Base-by-base conservation (phyloP, 2,888 invertebrate species). In the Gastracanthus pulcherrimus region DNA sequence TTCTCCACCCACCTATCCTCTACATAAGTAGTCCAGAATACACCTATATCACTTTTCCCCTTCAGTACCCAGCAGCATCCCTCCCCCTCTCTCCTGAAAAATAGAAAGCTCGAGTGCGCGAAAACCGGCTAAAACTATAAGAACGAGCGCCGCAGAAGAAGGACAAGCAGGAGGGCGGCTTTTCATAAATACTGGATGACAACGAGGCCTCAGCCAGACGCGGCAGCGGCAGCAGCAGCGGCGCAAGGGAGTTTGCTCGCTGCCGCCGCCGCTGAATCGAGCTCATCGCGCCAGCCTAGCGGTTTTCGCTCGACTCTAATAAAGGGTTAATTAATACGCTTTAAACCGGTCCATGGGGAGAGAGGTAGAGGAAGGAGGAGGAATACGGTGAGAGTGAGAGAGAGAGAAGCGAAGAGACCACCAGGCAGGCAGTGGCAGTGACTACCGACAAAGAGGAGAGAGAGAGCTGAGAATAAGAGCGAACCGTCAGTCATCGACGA, bases 261-360 rank as follows among this genome's bases (percentile, higher is more conserved):
- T 83, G 84, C 82, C 84, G 82, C 74, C 76, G 85, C 82, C 83
- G 84, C 83, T 85, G 87, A 88, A 88, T 88, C 88, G 86, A 86
- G 88, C 89, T 89, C 90, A 88, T 88, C 89, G 87, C 88, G 84
- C 87, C 88, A 87, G 85, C 86, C 87, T 85, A 85, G 90, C 85
- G 89, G 90, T 90, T 90, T 90, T 89, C 89, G 85, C 88, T 85
- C 84, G 87, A 86, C 87, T 89, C 88, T 89, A 89, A 90, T 90
- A 90, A 90, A 91, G 90, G 90, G 90, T 90, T 91, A 90, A 91
- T 91, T 91, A 90, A 90, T 90, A 90, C 88, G 89, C 89, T 90
- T 90, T 88, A 89, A 90, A 90, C 88, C 87, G 87, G 79, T 77
- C 81, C 82, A 41, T 60, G 78, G 79, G 83, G 81, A 80, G 76